Percentiles rank a stretch among this genome's conserved stretches.
Evolutionary conservation across 2,888 invertebrate genomes (phyloP).

Genomic region (Sphecodes monilicornis): DNA sequence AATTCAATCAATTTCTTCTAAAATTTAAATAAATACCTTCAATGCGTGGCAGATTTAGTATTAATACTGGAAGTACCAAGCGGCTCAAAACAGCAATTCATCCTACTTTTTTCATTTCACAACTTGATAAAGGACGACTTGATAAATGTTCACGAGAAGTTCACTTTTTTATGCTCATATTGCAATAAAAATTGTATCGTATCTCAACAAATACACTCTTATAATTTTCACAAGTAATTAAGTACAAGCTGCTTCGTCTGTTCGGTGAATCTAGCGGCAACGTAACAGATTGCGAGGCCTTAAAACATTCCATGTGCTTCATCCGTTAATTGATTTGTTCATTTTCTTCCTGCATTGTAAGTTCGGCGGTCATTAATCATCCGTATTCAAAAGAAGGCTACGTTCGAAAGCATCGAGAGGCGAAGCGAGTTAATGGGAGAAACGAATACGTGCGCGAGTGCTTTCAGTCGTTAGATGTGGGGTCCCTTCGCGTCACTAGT

Average conservation of each 20-base stretch:
- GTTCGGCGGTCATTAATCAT: conserved; percentile 10
- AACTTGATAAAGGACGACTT: no score
- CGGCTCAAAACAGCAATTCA: no score
- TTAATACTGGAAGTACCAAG: no score
- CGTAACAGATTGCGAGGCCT: not conserved
- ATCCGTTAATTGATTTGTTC: conserved; percentile 17
- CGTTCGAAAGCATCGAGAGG: not conserved
- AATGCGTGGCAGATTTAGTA: no score
- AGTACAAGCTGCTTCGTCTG: not conserved
- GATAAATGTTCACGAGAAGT: no score
- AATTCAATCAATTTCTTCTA: no score
- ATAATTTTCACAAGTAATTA: not conserved
- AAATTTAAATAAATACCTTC: no score
- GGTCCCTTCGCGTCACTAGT: conserved; percentile 12
- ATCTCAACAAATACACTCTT: no score
- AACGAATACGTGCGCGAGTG: conserved; percentile 32
- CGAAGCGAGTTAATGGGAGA: conserved; percentile 34
- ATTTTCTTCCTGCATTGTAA: not conserved
- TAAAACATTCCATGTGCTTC: not conserved
- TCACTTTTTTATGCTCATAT: no score
- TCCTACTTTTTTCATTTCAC: no score
- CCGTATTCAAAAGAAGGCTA: not conserved
- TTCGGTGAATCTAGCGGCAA: not conserved
- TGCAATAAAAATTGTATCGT: no score
- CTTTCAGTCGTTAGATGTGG: conserved; percentile 8